A percentile compares a stretch with the other conserved stretches of the same genome.
phyloP scores from a whole-genome alignment of 2,888 invertebrate species.

The Argyra leucocephala region DNA sequence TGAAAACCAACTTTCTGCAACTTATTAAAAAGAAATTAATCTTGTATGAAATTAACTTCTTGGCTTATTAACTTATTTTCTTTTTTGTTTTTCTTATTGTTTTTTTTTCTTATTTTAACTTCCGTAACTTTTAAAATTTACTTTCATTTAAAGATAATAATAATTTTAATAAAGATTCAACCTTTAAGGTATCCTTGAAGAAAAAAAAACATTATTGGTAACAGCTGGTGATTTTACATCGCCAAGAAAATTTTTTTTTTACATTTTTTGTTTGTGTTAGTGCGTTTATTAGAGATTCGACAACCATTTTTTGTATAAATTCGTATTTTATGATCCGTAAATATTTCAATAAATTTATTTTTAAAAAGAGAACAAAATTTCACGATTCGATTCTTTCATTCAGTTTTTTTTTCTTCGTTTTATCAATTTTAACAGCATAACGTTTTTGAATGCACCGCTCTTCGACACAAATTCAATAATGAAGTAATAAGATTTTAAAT shows the following conservation, averaged over 20 bases:
- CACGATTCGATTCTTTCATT: too few species aligned
- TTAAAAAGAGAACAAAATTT: too few species aligned
- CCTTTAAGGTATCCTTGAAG: neutral
- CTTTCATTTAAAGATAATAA: too few species aligned
- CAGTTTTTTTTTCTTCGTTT: too few species aligned
- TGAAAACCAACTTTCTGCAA: neutral
- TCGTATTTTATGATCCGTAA: neutral
- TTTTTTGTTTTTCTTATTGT: neutral
- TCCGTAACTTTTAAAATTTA: neutral
- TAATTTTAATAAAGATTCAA: neutral
- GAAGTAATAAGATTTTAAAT: too few species aligned
- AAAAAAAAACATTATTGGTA: neutral
- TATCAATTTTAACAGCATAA: too few species aligned
- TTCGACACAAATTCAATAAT: too few species aligned
- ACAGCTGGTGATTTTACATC: neutral
- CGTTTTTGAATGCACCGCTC: too few species aligned
- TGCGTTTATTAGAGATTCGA: too few species aligned
- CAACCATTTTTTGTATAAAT: neutral
- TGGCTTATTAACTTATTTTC: neutral
- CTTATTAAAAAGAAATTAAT: conserved; percentile 6
- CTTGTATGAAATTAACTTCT: conserved; percentile 4
- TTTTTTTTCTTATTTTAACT: neutral
- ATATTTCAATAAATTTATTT: neutral
- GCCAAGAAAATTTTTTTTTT: too few species aligned
- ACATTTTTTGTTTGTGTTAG: too few species aligned